These are phyloP conservation scores for Dasysyrphus tricinctus DNA, from an alignment of 2,888 invertebrate species.

Conservation along the genomic window DNA sequence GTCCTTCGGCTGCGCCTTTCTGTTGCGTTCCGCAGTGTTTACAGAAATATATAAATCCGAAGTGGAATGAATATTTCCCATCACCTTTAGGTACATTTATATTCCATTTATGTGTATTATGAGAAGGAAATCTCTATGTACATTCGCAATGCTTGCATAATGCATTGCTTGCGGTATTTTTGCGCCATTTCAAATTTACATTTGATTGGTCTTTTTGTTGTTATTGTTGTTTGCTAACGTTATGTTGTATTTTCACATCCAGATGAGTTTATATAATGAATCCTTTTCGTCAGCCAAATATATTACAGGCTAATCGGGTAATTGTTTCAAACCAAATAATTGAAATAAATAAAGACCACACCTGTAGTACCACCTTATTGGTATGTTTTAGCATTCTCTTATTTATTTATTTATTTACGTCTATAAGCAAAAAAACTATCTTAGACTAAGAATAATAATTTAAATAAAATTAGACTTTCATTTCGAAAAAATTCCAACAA, in stretches of 20 bases:
- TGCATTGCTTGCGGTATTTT: conserved; percentile 74
- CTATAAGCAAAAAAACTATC: too few relatives aligned
- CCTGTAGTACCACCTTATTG: not conserved
- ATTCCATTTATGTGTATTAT: conserved; percentile 59
- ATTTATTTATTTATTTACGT: too few relatives aligned
- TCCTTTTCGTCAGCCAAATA: conserved; percentile 31
- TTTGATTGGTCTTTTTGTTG: conserved; percentile 74
- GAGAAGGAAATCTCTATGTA: conserved; percentile 44
- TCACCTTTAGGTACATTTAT: conserved; percentile 67
- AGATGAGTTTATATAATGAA: conserved; percentile 64
- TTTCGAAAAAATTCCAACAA: too few relatives aligned
- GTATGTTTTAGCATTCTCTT: not conserved
- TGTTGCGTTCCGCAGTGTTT: conserved; percentile 67
- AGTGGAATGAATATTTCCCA: conserved; percentile 72
- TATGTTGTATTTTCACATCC: conserved; percentile 27
- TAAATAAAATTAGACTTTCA: too few relatives aligned
- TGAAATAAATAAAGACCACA: not conserved
- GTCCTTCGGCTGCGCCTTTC: conserved; percentile 71
- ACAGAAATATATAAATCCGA: conserved; percentile 46
- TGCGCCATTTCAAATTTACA: conserved; percentile 72
- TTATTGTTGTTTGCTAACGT: conserved; percentile 16
- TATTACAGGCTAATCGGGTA: conserved; percentile 40
- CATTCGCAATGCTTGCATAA: conserved; percentile 61
- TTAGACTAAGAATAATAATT: too few relatives aligned
- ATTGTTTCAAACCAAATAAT: conserved; percentile 32